phyloP scores from a whole-genome alignment of 2,113 vertebrate genomes.

The Pipra filicauda region DNA sequence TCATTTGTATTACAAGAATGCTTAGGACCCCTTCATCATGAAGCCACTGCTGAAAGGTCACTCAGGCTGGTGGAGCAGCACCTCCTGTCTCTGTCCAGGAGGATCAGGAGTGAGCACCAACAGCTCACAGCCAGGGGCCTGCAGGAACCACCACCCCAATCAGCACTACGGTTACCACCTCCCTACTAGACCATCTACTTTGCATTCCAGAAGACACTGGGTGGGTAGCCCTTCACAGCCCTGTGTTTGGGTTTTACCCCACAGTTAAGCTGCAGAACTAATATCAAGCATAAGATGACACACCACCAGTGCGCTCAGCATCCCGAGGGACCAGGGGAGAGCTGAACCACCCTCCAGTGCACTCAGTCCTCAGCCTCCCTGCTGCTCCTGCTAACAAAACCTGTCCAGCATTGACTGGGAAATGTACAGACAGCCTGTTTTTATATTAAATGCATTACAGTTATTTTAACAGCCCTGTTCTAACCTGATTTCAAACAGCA shows the following conservation, averaged over 20 bases:
- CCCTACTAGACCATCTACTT: fast-evolving
- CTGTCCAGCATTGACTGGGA: not conserved
- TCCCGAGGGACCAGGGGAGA: not conserved
- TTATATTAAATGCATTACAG: not conserved
- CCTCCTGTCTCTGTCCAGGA: not conserved
- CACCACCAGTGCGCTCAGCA: fast-evolving
- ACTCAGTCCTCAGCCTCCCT: not conserved
- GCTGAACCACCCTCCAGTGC: not conserved
- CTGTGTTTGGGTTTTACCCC: not conserved
- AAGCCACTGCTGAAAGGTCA: not conserved
- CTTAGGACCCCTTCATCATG: not conserved
- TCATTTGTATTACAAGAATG: not conserved
- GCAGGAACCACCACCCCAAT: not conserved
- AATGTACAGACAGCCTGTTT: not conserved
- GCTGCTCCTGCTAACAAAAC: not conserved
- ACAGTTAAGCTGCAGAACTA: not conserved
- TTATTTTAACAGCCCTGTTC: not conserved
- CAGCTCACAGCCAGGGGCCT: not conserved
- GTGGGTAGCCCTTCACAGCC: not conserved
- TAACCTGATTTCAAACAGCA: not conserved
- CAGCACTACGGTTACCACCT: not conserved
- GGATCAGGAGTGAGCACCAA: not conserved
- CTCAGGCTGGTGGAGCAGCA: not conserved
- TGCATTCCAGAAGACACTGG: not conserved
- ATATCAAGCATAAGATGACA: not conserved